Percentiles rank a stretch among this genome's conserved stretches.
These are phyloP conservation scores for Crotophaga sulcirostris DNA, from an alignment of 2,113 vertebrate species.

Conservation along the genomic window DNA sequence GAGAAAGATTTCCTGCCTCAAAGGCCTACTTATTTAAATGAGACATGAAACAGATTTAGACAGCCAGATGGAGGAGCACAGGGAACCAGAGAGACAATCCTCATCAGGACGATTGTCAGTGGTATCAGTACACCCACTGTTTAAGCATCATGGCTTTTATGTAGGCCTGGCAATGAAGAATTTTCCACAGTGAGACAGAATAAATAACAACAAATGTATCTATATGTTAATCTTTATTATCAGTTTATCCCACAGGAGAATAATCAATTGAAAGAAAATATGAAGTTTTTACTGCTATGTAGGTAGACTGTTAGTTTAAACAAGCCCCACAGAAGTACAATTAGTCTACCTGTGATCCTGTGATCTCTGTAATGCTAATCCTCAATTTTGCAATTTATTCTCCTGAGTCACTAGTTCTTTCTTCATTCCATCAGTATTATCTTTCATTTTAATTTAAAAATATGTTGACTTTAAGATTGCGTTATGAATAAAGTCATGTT, in stretches of 20 bases:
- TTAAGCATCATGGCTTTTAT: not conserved
- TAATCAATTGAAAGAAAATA: not conserved
- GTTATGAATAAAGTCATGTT: not conserved
- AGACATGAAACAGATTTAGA: not conserved
- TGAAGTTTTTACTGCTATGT: accelerated
- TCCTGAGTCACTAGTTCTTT: not conserved
- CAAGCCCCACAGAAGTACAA: not conserved
- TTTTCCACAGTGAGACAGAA: not conserved
- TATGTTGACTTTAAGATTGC: not conserved
- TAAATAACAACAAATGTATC: not conserved
- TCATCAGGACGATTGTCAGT: not conserved
- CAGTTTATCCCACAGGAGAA: not conserved
- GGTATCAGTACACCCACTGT: not conserved
- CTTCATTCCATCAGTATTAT: not conserved
- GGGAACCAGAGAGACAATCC: not conserved
- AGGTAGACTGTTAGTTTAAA: not conserved
- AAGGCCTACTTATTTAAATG: not conserved
- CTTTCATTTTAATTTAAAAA: not conserved
- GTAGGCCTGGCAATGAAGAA: not conserved
- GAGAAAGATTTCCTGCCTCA: not conserved
- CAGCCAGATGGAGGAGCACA: not conserved
- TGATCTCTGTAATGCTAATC: not conserved
- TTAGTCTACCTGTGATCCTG: not conserved
- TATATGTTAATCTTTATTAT: not conserved
- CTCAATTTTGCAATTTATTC: not conserved